Conservation (phyloP, 2,113 vertebrate genomes). For the Anoplopoma fimbria region DNA sequence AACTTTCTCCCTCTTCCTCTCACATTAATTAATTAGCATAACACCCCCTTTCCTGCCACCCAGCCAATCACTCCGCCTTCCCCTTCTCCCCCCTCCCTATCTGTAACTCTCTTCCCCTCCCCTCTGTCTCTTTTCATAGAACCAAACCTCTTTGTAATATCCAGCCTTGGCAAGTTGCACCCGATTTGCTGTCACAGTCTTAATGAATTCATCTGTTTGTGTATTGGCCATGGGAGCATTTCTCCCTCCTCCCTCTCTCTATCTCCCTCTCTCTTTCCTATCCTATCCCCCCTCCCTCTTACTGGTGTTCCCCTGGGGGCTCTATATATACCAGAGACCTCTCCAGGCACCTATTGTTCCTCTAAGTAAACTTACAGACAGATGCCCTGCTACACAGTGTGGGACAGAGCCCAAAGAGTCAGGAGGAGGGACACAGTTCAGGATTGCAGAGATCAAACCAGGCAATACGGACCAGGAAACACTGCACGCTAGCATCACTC, state of each 20-base stretch:
- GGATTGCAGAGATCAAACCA: conserved; percentile 40
- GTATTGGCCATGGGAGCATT: conserved; percentile 86
- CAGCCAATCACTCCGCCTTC: conserved; percentile 78
- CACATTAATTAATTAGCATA: conserved; percentile 83
- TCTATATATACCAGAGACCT: conserved; percentile 88
- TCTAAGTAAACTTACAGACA: conserved; percentile 80
- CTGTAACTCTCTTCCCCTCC: conserved; percentile 72
- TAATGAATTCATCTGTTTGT: conserved; percentile 94
- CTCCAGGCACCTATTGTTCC: conserved; percentile 81
- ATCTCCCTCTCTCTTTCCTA: conserved; percentile 47
- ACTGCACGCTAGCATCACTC: conserved; percentile 26
- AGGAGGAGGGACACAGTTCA: conserved; percentile 71
- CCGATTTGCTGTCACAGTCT: conserved; percentile 85
- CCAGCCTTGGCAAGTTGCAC: conserved; percentile 85
- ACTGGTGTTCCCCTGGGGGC: conserved; percentile 77
- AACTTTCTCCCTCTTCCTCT: conserved; percentile 73
- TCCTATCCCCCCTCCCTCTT: conserved; percentile 66
- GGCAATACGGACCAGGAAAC: conserved; percentile 47
- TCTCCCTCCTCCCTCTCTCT: conserved; percentile 74
- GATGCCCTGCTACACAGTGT: conserved; percentile 76
- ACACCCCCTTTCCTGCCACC: conserved; percentile 79
- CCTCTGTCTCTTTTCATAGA: conserved; percentile 81
- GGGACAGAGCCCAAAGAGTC: conserved; percentile 69
- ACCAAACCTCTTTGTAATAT: conserved; percentile 83
- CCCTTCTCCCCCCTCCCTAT: conserved; percentile 66